Evolutionary conservation across 2,113 vertebrate species (phyloP).

Genomic region (Phoenicopterus ruber): DNA sequence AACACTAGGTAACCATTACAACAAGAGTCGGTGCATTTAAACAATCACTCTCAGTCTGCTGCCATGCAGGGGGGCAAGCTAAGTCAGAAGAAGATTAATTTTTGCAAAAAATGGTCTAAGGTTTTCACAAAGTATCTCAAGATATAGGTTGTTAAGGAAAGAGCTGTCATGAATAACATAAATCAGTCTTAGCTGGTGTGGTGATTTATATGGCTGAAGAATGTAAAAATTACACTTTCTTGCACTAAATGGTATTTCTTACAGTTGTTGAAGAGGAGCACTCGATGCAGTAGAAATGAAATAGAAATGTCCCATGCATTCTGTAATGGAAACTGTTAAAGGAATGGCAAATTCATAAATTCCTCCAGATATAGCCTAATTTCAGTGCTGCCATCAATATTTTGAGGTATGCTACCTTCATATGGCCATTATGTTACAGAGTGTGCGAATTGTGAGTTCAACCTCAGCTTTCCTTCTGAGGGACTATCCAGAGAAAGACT

Average conservation of each 20-base stretch:
- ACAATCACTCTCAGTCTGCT: fast-evolving
- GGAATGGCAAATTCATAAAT: not conserved
- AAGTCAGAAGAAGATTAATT: conserved; percentile 10
- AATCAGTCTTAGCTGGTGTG: not conserved
- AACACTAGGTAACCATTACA: not conserved
- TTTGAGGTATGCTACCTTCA: not conserved
- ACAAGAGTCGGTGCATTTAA: not conserved
- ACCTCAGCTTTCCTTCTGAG: not conserved
- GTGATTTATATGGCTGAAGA: not conserved
- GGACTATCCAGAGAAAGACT: not conserved
- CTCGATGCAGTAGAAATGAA: not conserved
- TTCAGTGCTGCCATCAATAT: not conserved
- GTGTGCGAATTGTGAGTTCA: not conserved
- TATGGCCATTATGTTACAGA: not conserved
- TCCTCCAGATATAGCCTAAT: not conserved
- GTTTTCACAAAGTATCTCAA: not conserved
- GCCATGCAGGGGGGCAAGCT: not conserved
- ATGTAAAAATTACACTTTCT: not conserved
- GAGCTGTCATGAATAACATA: not conserved
- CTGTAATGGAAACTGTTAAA: not conserved
- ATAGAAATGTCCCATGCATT: not conserved
- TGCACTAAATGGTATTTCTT: not conserved
- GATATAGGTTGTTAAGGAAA: not conserved
- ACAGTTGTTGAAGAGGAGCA: not conserved
- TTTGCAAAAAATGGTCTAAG: not conserved